A percentile compares a stretch with the other conserved stretches of the same genome.
phyloP scores from a whole-genome alignment of 2,113 vertebrate species.

The Vanacampus margaritifer region DNA sequence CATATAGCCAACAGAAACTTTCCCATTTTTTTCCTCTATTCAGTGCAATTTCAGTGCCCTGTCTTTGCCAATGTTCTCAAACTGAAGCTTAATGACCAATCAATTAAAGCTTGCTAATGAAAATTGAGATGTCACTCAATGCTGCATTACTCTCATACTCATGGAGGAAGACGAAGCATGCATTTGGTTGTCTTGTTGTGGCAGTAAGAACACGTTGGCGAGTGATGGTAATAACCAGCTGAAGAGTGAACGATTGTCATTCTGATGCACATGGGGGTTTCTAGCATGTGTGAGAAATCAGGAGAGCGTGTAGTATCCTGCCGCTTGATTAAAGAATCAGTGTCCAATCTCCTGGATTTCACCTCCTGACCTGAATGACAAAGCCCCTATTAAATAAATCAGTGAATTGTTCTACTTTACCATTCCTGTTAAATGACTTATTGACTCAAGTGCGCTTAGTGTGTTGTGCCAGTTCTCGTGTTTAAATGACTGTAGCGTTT shows the following conservation, averaged over 20 bases:
- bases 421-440: constrained; percentile 55
- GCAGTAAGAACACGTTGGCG: constrained; percentile 8
- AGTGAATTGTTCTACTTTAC: constrained; percentile 45
- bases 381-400: constrained; percentile 62
- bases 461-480: constrained; percentile 35
- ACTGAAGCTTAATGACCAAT: constrained; percentile 34
- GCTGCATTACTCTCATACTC: constrained; percentile 39
- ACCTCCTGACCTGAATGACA: constrained; percentile 53
- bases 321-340: constrained; percentile 63
- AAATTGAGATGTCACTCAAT: constrained; percentile 44
- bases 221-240: constrained; percentile 8
- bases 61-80: constrained; percentile 53
- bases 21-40: constrained; percentile 32
- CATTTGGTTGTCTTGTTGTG: constrained; percentile 40
- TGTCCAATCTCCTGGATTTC: constrained; percentile 65
- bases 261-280: constrained; percentile 37
- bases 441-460: constrained; percentile 50
- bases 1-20: constrained; percentile 34
- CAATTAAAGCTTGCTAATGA: constrained; percentile 33
- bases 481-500: constrained; percentile 46
- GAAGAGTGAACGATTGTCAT: constrained; percentile 50
- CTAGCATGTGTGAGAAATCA: constrained; percentile 31
- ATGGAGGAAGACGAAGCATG: constrained; percentile 24
- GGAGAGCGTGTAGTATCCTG: constrained; percentile 44
- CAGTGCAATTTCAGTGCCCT: constrained; percentile 44